These are phyloP conservation scores for Holacanthus passer DNA, from an alignment of 2,113 vertebrate species.

Conservation along the genomic window DNA sequence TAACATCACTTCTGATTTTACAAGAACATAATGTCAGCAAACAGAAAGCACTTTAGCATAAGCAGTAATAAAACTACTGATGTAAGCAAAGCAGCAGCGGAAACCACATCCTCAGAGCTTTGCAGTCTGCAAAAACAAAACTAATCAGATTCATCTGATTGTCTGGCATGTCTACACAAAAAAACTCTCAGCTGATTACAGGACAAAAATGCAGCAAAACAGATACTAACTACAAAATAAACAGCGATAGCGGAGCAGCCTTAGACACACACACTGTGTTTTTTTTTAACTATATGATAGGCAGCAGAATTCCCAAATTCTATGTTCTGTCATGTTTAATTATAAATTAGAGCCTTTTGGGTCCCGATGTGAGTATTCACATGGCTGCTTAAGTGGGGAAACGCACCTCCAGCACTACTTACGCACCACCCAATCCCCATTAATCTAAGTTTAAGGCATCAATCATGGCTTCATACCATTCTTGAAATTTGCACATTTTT, in stretches of 20 bases:
- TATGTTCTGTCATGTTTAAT: constrained; percentile 38
- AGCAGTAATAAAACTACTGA: constrained; percentile 9
- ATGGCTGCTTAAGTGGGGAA: constrained; percentile 23
- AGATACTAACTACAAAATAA: constrained; percentile 5
- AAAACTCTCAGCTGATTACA: constrained; percentile 1
- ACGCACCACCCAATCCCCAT: constrained; percentile 34
- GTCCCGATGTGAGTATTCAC: constrained; percentile 24
- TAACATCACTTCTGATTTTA: constrained; percentile 18
- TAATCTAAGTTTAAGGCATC: constrained; percentile 48
- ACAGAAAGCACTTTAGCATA: not conserved
- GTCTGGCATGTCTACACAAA: not conserved
- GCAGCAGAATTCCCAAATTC: constrained; percentile 35
- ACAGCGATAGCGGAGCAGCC: not conserved
- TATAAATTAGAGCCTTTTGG: constrained; percentile 36
- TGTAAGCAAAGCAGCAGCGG: not conserved
- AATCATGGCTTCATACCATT: constrained; percentile 41
- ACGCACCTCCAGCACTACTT: constrained; percentile 19
- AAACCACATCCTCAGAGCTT: not conserved
- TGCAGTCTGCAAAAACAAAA: not conserved
- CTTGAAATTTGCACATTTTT: constrained; percentile 26
- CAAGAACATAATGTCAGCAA: not conserved
- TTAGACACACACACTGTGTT: not conserved
- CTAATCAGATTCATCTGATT: not conserved
- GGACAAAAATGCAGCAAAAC: constrained; percentile 3
- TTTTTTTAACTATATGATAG: constrained; percentile 2